Evolutionary conservation across 2,113 vertebrate species (phyloP).

Genomic region (Sprattus sprattus): DNA sequence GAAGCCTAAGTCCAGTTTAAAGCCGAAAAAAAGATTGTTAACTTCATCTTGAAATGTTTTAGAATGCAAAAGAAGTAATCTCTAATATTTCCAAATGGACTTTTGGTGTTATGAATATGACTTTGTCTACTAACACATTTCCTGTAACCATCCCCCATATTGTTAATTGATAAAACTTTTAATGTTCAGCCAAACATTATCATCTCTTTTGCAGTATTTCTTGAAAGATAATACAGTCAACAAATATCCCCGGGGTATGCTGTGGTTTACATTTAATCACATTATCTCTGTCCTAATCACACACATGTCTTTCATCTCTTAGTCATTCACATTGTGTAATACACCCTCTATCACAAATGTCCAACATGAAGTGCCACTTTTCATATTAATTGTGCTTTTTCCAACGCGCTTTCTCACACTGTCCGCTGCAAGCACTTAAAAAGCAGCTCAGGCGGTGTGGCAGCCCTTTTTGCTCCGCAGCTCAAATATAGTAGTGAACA

Average conservation of each 20-base stretch:
- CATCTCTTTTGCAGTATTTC: neutral
- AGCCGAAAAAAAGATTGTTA: neutral
- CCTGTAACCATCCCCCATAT: no score
- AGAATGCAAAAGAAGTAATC: neutral
- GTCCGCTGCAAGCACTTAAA: neutral
- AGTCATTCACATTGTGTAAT: neutral
- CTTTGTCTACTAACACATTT: neutral
- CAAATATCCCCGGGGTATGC: neutral
- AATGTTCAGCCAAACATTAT: neutral
- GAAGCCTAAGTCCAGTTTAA: conserved; percentile 15
- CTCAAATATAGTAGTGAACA: conserved; percentile 28
- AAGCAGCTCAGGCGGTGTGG: neutral
- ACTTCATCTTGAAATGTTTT: neutral
- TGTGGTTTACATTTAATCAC: neutral
- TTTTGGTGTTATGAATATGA: neutral
- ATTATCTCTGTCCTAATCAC: neutral
- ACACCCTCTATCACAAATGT: neutral
- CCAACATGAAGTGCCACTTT: neutral
- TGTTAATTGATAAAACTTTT: no score
- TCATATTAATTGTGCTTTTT: conserved; percentile 4
- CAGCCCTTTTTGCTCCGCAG: neutral
- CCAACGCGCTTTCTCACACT: neutral
- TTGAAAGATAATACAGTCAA: neutral
- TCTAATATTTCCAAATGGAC: neutral
- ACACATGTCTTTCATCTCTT: neutral